phyloP scores from a whole-genome alignment of 35 echinoderm and acorn worm species.

The Apostichopus parvimensis region DNA sequence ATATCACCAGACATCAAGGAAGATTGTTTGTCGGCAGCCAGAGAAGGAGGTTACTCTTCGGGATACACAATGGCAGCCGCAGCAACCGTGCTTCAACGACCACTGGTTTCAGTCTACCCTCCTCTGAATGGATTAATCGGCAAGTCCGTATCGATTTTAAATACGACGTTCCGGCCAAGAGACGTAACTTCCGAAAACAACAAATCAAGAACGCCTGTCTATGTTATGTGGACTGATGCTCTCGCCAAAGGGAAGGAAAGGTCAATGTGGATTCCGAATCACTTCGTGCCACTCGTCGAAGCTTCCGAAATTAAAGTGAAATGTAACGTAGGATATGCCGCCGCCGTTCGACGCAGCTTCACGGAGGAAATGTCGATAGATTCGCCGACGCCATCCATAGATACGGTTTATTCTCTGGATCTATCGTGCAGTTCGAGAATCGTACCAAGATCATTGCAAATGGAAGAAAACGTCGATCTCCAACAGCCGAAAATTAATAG shows the following conservation, averaged over 20 bases:
- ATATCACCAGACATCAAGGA: slow-evolving; percentile 23
- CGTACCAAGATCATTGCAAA: no score
- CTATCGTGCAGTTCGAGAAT: no score
- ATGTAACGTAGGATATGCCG: no score
- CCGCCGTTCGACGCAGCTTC: no score
- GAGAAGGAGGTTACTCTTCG: slow-evolving; percentile 33
- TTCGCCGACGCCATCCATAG: no score
- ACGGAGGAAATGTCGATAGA: no score
- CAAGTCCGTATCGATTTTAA: slow-evolving; percentile 6
- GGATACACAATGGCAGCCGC: slow-evolving; percentile 49
- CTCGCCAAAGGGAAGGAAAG: neutral
- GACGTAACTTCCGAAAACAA: neutral
- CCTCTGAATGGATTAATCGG: slow-evolving; percentile 27
- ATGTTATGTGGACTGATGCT: neutral
- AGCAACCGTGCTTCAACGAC: slow-evolving; percentile 7
- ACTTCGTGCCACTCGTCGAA: slow-evolving; percentile 29
- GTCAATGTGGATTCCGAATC: slow-evolving; percentile 34
- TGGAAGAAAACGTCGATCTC: no score
- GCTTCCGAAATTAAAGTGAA: no score
- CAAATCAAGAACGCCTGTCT: neutral
- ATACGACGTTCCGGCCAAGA: slow-evolving; percentile 10
- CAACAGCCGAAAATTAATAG: no score
- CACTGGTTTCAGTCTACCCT: slow-evolving; percentile 6
- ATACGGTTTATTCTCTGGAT: no score
- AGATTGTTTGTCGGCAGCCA: neutral